Percentiles rank a stretch among this genome's conserved stretches.
Conservation (phyloP, 2,797 vertebrate genomes). For the Acrossocheilus fasciatus region DNA sequence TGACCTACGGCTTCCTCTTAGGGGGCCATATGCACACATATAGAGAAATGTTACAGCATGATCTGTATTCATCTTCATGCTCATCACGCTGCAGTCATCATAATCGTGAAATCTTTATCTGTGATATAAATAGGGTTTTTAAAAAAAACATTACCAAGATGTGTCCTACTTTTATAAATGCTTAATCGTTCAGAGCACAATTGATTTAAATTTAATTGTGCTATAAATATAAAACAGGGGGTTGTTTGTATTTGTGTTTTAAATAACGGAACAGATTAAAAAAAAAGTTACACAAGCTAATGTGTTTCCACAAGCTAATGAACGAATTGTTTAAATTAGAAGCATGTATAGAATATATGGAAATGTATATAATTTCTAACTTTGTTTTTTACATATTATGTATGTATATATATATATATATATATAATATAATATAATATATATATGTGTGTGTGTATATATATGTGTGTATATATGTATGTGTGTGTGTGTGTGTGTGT, state of each 20-base stretch:
- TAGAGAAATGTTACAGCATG: neutral
- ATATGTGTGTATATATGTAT: too few relatives aligned
- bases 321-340: neutral
- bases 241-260: neutral
- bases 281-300: neutral
- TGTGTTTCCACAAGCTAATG: neutral
- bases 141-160: neutral
- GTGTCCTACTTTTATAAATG: neutral
- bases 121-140: neutral
- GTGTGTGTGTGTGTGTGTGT: too few relatives aligned
- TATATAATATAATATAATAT: too few relatives aligned
- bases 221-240: neutral
- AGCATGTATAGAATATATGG: neutral
- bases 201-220: neutral
- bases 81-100: neutral
- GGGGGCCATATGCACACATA: neutral
- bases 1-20: neutral
- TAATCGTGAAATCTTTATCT: constrained; percentile 2
- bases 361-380: neutral
- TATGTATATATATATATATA: too few relatives aligned
- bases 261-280: neutral
- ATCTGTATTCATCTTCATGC: neutral
- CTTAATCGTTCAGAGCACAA: neutral
- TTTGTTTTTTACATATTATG: too few relatives aligned
- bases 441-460: too few relatives aligned